These are phyloP conservation scores for Dipodomys merriami DNA, from an alignment of 2,113 vertebrate genomes.

Conservation along the genomic window DNA sequence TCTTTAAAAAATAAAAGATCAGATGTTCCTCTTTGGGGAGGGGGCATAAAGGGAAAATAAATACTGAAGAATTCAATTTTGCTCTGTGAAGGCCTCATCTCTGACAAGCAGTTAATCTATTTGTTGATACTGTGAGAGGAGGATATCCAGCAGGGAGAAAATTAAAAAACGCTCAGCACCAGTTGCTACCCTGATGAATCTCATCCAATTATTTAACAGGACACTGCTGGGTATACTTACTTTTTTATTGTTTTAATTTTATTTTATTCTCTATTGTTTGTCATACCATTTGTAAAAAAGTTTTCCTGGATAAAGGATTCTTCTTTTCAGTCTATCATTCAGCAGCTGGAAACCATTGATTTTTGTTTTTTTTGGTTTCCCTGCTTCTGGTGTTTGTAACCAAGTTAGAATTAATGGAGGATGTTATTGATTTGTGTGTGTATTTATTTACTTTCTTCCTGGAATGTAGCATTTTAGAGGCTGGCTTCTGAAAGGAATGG, in stretches of 20 bases:
- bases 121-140: slow-evolving; percentile 66
- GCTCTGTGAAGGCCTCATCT: neutral
- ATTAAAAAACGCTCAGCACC: slow-evolving; percentile 70
- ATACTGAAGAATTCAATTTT: slow-evolving; percentile 59
- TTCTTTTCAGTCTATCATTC: neutral
- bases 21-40: slow-evolving; percentile 56
- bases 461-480: neutral
- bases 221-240: slow-evolving; percentile 63
- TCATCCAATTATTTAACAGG: slow-evolving; percentile 73
- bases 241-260: slow-evolving; percentile 66
- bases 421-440: slow-evolving; percentile 19
- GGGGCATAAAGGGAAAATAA: slow-evolving; percentile 55
- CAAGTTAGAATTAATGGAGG: slow-evolving; percentile 41
- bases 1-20: slow-evolving; percentile 21
- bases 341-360: slow-evolving; percentile 50
- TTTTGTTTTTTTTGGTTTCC: slow-evolving; percentile 51
- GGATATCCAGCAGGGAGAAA: slow-evolving; percentile 70
- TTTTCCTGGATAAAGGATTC: slow-evolving; percentile 16
- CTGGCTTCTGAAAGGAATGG: neutral
- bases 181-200: slow-evolving; percentile 53
- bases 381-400: neutral
- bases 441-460: slow-evolving; percentile 69
- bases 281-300: slow-evolving; percentile 65
- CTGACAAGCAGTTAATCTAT: slow-evolving; percentile 75
- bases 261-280: slow-evolving; percentile 65